Evolutionary conservation across 2,113 vertebrate species (phyloP), one percentile per base, ranked within the genome.

Genomic region (Orthochromis malagaraziensis): DNA sequence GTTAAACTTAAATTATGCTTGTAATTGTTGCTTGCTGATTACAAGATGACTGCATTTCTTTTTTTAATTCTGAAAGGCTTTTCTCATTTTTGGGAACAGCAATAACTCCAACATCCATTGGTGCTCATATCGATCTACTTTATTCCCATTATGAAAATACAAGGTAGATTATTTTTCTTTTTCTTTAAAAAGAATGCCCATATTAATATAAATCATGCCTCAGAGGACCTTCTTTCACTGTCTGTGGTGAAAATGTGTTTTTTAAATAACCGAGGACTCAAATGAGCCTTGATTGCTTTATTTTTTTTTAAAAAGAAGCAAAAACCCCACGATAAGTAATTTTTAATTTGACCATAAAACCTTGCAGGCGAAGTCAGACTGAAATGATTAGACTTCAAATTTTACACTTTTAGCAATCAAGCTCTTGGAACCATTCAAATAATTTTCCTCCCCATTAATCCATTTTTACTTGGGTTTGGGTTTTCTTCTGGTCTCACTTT

Each of bases 301-400:
- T 29, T 53, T 8, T 70, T n/a, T n/a, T 3, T 0, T 0, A 24
- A 63, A 5, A 35, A 13, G 9, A 65, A 38, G 4, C 17, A 65
- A 38, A 65, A 65, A 13, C 1, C 31, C 9, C 57, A 58, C 14
- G 2, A 68, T 40, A 21, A 68, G 35, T 21, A 5, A 21, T 40
- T 40, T 38, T 68, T 40, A n/a, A 4, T 40, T 40, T 68, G 2
- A 38, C 11, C 19, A 9, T 68, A 21, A 21, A 68, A 68, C 63
- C 35, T 65, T 5, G 33, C 17, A n/a, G 17, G 31, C 3, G 4
- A 65, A 68, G 60, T 68, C 31, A 2, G 17, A 35, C 19, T 40
- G 11, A 13, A 68, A 21, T 68, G 19, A 40, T 40, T 68, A 21
- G 63, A 14, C 35, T 70, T 40, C 1, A 70, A 70, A 4, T 24